Base-by-base conservation (phyloP, 2,888 invertebrate species). In the Atethmia centrago region DNA sequence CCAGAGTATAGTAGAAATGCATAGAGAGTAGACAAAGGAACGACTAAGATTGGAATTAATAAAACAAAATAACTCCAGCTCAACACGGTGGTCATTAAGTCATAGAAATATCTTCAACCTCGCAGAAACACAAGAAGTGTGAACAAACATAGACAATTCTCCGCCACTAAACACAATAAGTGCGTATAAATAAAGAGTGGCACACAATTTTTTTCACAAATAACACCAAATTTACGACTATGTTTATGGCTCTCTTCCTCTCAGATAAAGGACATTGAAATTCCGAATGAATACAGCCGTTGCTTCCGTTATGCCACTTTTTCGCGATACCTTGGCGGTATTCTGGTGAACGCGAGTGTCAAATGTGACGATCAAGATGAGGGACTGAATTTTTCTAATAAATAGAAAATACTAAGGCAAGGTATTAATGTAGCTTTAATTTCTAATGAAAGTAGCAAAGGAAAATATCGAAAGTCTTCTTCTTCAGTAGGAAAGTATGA, bases 191-290 rank as follows among this genome's bases (percentile, higher is more conserved):
- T 86, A 86, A 87, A 87, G 76, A 49, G 66, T 51, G 58, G 65
- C 62, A 67, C 78, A 85, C 82, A 83, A 87, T 85, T 88, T 90
- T 91, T 91, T 92, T 90, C 90, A 90, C 92, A 91, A 93, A 92
- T 93, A 94, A 93, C 93, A 90, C 81, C 88, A 91, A 93, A 93
- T 94, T 95, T 95, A 95, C 92, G 92, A 89, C 91, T 87, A 90
- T 93, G 93, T 94, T 95, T 94, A 94, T 91, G 92, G 89, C 88
- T 84, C 81, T 86, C 90, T 93, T 93, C 92, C 93, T 90, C 84
- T 80, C 81, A 91, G 95, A 94, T 95, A 95, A 93, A 91, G 88
- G 88, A 89, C 94, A 93, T 95, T 94, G 93, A 94, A 94, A 94
- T 93, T 93, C 93, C 84, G 91, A 90, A 90, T 92, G 93, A 92